Evolutionary conservation across 2,113 vertebrate genomes (phyloP).

Genomic region (Spermophilus dauricus): DNA sequence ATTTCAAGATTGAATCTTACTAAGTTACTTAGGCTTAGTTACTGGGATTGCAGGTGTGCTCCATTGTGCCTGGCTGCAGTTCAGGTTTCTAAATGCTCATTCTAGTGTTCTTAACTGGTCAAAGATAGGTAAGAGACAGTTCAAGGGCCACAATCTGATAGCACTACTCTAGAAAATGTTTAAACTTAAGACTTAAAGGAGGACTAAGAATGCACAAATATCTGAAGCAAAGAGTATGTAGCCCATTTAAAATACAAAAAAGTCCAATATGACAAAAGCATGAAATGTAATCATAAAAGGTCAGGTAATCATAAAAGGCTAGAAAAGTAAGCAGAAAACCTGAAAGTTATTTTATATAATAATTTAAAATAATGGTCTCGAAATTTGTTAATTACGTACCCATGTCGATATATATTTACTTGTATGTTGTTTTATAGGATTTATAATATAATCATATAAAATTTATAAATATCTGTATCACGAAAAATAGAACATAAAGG

Average conservation of each 20-base stretch:
- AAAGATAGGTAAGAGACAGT: not conserved
- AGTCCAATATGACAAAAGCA: not conserved
- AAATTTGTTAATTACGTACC: not conserved
- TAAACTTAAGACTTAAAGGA: conserved; percentile 29
- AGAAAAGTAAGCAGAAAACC: not conserved
- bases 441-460: not conserved
- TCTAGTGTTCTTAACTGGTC: conserved; percentile 26
- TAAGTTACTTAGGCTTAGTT: too few species aligned
- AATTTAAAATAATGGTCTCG: conserved; percentile 11
- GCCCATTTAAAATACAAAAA: not conserved
- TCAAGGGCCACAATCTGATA: not conserved
- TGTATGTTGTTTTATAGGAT: not conserved
- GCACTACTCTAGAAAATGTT: not conserved
- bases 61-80: too few species aligned
- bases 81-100: conserved; percentile 15
- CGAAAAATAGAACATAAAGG: conserved; percentile 40
- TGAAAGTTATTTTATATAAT: conserved; percentile 22
- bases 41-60: too few species aligned
- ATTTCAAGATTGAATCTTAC: too few species aligned
- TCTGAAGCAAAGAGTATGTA: not conserved
- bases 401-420: not conserved
- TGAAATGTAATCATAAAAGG: not conserved
- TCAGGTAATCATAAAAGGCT: not conserved
- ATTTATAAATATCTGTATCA: not conserved
- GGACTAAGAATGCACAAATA: conserved; percentile 50